Conservation (phyloP, 1,140 invertebrate species). For the Caenorhabditis elegans region WBcel235 BX284603.4:6875001-6875500, state of each 20-base stretch:
- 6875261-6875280: neutral
- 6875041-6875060: too few relatives aligned
- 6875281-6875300: too few relatives aligned
- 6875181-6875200: too few relatives aligned
- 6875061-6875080: too few relatives aligned
- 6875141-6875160: neutral
- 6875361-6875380: constrained; percentile 8
- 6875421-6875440: neutral
- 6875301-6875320: too few relatives aligned
- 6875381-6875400: neutral
- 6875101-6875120: neutral
- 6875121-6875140: neutral
- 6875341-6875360: neutral
- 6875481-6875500: neutral
- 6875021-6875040: too few relatives aligned
- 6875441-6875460: neutral
- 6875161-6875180: too few relatives aligned
- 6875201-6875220: too few relatives aligned
- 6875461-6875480: neutral
- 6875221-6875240: too few relatives aligned
- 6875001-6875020: too few relatives aligned
- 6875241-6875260: too few relatives aligned
- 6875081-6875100: neutral
- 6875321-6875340: too few relatives aligned
- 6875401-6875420: neutral